These are phyloP conservation scores for Mechanitis messenoides DNA, from an alignment of 2,888 invertebrate species.

Conservation along the genomic window DNA sequence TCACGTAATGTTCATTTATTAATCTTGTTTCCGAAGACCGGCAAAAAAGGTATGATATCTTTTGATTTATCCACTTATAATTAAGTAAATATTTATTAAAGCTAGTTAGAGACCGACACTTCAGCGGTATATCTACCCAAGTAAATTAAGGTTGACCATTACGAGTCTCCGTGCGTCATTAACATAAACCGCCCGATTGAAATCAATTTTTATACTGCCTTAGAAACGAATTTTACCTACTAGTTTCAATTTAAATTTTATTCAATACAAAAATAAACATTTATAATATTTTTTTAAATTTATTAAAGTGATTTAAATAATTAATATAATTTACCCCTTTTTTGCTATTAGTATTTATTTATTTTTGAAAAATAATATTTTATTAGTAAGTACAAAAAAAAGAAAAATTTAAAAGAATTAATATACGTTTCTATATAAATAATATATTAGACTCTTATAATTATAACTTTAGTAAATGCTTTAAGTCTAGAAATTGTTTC, in stretches of 20 bases:
- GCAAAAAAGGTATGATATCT: conserved; percentile 30
- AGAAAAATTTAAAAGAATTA: too few relatives aligned
- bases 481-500: too few relatives aligned
- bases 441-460: too few relatives aligned
- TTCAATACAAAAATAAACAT: too few relatives aligned
- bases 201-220: conserved; percentile 13
- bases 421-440: too few relatives aligned
- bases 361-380: too few relatives aligned
- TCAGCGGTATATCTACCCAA: conserved; percentile 5
- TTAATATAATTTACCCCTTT: too few relatives aligned
- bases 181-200: conserved; percentile 11
- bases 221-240: not conserved
- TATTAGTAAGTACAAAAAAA: too few relatives aligned
- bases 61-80: conserved; percentile 15
- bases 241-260: not conserved
- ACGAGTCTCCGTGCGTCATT: conserved; percentile 14
- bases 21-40: conserved; percentile 26
- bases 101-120: conserved; percentile 1
- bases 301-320: too few relatives aligned
- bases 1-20: conserved; percentile 31
- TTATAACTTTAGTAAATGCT: too few relatives aligned
- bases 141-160: conserved; percentile 16
- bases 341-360: too few relatives aligned
- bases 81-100: conserved; percentile 13
- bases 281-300: too few relatives aligned